Conservation (phyloP, 2,113 vertebrate species). For the Ahaetulla prasina region DNA sequence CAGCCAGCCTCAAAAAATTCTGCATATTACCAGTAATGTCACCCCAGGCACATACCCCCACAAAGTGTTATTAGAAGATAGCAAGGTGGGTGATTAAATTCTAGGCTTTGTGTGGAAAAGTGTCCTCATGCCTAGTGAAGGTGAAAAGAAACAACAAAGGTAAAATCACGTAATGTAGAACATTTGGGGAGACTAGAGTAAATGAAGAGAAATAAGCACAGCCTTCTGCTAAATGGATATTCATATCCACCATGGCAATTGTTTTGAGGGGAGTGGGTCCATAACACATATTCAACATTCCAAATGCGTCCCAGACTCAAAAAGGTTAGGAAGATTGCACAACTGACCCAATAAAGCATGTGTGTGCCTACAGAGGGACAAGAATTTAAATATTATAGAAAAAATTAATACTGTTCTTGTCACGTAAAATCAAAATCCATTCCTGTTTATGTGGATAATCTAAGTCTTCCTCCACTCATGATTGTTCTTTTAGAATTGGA, state of each 20-base stretch:
- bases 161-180: neutral
- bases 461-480: neutral
- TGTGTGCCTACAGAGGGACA: neutral
- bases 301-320: neutral
- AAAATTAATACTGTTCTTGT: neutral
- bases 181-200: neutral
- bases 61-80: neutral
- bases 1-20: neutral
- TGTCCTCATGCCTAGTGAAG: neutral
- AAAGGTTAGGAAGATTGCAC: neutral
- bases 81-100: neutral
- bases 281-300: neutral
- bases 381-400: neutral
- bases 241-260: neutral
- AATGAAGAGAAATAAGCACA: neutral
- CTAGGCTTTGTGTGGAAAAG: neutral
- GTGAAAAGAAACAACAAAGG: neutral
- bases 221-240: neutral
- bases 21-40: neutral
- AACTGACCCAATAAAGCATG: neutral
- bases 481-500: neutral
- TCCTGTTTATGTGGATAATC: neutral
- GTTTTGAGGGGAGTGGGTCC: neutral
- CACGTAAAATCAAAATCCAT: neutral
- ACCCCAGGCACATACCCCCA: neutral